Conservation (phyloP, 2,797 vertebrate genomes). For the Lophius americanus region DNA sequence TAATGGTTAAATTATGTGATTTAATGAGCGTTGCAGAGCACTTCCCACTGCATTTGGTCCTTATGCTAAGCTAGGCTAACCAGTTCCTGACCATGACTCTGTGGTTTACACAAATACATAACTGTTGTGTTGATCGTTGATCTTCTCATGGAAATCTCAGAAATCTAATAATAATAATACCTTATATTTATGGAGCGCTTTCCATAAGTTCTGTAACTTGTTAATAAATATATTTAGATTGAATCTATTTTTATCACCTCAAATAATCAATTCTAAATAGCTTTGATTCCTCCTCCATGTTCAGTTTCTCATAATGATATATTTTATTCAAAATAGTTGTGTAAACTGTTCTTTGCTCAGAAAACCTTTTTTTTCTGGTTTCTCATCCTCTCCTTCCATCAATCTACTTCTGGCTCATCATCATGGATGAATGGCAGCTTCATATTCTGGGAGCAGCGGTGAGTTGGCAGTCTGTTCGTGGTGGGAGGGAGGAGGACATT, state of each 20-base stretch:
- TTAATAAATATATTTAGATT: background rate
- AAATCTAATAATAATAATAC: too few relatives aligned
- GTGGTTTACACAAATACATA: background rate
- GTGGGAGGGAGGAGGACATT: constrained; percentile 18
- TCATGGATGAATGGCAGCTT: constrained; percentile 37
- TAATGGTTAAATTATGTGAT: too few relatives aligned
- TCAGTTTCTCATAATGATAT: background rate
- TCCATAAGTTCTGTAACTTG: too few relatives aligned
- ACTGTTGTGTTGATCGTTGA: background rate
- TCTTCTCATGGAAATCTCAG: too few relatives aligned
- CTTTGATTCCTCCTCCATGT: background rate
- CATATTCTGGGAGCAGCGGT: constrained; percentile 39
- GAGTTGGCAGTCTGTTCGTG: constrained; percentile 29
- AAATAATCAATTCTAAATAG: background rate
- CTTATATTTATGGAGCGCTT: too few relatives aligned
- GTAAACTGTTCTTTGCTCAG: background rate
- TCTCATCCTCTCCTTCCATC: constrained; percentile 7
- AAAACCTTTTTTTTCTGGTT: constrained; percentile 2
- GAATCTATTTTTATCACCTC: background rate
- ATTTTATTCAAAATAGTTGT: background rate
- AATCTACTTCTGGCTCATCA: constrained; percentile 27
- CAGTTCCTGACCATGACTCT: background rate
- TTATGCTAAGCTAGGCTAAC: background rate
- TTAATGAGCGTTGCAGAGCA: background rate
- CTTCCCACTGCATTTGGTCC: background rate